Base-by-base conservation (phyloP, 2,888 invertebrate species). In the Stictocephala bisonia region DNA sequence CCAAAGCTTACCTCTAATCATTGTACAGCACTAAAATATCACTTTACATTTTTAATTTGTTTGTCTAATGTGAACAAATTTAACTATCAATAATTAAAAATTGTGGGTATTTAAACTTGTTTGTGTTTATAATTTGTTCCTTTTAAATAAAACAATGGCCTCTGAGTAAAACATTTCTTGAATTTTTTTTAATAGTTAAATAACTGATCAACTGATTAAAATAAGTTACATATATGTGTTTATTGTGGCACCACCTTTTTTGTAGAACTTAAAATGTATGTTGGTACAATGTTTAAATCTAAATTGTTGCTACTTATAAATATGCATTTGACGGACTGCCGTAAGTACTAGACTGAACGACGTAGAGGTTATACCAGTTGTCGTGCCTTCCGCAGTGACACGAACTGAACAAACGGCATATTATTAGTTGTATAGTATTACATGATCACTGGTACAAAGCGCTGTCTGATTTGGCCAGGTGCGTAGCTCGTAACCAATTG, bases 361-460 rank as follows among this genome's bases (percentile, higher is more conserved):
- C n/a, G n/a, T n/a, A n/a, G n/a, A 31, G 31, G 56, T 29, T 56
- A n/a, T n/a, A 26, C 51, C n/a, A n/a, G n/a, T 51, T 22, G 51
- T 24, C 51, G 56, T 56, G 56, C 56, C 56, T 56, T 56, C 29
- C 15, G 56, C 6, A 29, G 26, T n/a, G n/a, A n/a, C n/a, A n/a
- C n/a, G 51, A 51, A 56, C 56, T 56, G 56, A 56, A 56, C 56
- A 29, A 56, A 60, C 20, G 22, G n/a, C n/a, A n/a, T 35, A 40
- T 60, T 60, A 60, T 15, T 56, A 29, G 29, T 60, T 15, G 22
- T 60, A 22, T 60, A 60, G 35, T 44, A 44, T 44, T 44, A 15
- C 6, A 15, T 44, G 9, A 60, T 35, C 22, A n/a, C n/a, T n/a
- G 60, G 68, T 68, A 68, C 68, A 68, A 68, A 68, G 26, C 60